A percentile compares a stretch with the other conserved stretches of the same genome.
Conservation (phyloP, 2,113 vertebrate species). For the Aythya baeri region DNA sequence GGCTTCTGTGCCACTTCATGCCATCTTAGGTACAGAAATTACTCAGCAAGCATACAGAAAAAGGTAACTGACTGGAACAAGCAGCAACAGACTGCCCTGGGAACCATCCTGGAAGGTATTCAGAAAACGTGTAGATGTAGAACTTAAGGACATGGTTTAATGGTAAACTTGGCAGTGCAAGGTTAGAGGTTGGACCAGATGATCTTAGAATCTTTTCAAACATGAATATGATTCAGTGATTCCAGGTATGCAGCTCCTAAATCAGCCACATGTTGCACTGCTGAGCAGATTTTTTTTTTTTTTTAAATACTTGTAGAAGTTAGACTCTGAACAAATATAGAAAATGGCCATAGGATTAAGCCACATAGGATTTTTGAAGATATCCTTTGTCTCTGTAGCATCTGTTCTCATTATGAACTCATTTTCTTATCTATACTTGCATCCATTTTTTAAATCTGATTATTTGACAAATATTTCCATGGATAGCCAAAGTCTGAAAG, state of each 20-base stretch:
- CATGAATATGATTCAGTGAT: no score
- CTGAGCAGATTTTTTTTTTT: neutral
- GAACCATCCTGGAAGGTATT: no score
- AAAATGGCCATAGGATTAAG: neutral
- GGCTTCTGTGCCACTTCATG: neutral
- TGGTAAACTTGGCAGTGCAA: no score
- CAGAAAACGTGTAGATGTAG: no score
- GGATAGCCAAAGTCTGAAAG: neutral
- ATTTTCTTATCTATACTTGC: constrained; percentile 21
- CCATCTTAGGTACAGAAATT: neutral
- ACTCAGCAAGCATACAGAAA: neutral
- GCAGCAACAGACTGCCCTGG: no score
- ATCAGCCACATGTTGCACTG: neutral
- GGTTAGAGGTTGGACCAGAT: no score
- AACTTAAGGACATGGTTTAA: no score
- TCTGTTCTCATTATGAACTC: constrained; percentile 46
- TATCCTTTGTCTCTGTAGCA: constrained; percentile 5
- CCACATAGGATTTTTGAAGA: neutral
- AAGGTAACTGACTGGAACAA: neutral
- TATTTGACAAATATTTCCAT: constrained; percentile 1
- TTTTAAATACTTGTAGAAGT: neutral
- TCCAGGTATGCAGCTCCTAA: neutral
- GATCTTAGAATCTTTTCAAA: no score
- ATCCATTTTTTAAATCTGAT: neutral
- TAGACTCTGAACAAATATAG: neutral